Evolutionary conservation across 1,140 invertebrate species (phyloP), one percentile per base, ranked within the genome.

Genomic region (Drosophila obscura): DNA sequence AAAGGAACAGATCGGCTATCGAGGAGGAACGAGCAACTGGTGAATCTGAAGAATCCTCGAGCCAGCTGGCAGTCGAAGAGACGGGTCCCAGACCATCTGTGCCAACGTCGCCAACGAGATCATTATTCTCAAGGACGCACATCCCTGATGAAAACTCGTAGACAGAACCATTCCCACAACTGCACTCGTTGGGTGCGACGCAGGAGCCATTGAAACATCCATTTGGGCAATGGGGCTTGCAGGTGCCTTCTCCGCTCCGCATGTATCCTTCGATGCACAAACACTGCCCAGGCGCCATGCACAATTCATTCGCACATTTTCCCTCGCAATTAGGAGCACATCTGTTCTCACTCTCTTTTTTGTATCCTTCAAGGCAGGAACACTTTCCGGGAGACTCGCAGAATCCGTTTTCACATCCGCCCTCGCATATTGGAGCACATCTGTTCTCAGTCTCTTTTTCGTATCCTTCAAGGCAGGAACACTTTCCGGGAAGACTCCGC

Each of bases 401-500:
- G 3, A 50, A 64, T 5, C 75, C 75, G 11, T 73, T 65, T 13
- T 55, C n/a, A 53, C 76, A 78, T 15, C 39, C 67, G 2, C 1
- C n/a, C 6, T 24, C 5, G 26, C 67, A 76, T 0, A 67, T 8
- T 2, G 67, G 51, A 2, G 2, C 9, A 43, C 73, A 78, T 0
- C 13, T 61, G n/a, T 43, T 64, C 1, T 49, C 65, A 22, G 0
- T 53, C 7, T 35, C 5, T 11, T 53, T 58, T 1, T 0, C 4
- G 8, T 26, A 69, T 0, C 66, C 66, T 1, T 51, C 39, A 0
- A 13, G 7, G 5, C 65, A 69, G 2, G 46, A 19, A 28, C 66
- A 69, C 31, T 51, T n/a, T 11, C 19, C 52, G 0, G 66, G 59
- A 11, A 11, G 46, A 46, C 4, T 8, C n/a, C n/a, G n/a, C 4